Percentiles rank a stretch among this genome's conserved stretches.
Conservation (phyloP, 1,140 invertebrate genomes). For the Battus philenor region DNA sequence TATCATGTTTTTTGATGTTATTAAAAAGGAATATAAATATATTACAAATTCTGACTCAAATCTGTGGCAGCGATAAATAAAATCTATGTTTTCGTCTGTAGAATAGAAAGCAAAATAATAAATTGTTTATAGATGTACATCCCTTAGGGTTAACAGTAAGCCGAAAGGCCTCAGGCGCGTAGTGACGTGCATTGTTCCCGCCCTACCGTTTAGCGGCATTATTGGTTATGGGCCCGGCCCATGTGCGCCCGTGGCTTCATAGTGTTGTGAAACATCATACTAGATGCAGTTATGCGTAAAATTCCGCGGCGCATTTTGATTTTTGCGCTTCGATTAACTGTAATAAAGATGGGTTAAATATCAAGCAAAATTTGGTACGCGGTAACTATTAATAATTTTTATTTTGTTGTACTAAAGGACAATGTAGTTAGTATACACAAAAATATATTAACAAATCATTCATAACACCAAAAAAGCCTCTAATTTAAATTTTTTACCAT, state of each 20-base stretch:
- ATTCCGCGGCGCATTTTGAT: slow-evolving; percentile 45
- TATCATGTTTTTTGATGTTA: too few relatives aligned
- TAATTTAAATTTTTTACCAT: too few relatives aligned
- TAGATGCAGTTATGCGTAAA: slow-evolving; percentile 66
- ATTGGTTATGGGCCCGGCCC: not conserved
- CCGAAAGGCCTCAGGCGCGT: slow-evolving; percentile 43
- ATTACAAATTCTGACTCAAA: too few relatives aligned
- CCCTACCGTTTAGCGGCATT: slow-evolving; percentile 31
- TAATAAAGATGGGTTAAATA: slow-evolving; percentile 24
- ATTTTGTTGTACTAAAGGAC: too few relatives aligned
- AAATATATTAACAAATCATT: too few relatives aligned
- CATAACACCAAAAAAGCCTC: too few relatives aligned
- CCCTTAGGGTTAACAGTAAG: slow-evolving; percentile 40
- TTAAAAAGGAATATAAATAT: too few relatives aligned
- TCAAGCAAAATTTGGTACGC: too few relatives aligned
- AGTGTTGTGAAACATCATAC: slow-evolving; percentile 53
- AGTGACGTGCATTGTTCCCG: slow-evolving; percentile 51
- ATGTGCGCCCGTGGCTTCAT: slow-evolving; percentile 34
- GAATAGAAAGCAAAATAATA: not conserved
- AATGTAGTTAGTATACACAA: too few relatives aligned
- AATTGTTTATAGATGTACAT: slow-evolving; percentile 4
- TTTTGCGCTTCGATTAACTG: slow-evolving; percentile 39
- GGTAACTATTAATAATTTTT: too few relatives aligned
- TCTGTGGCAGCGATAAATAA: too few relatives aligned
- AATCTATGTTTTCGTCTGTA: too few relatives aligned